Percentiles rank a stretch among this genome's conserved stretches.
These are phyloP conservation scores for Pachymerium ferrugineum DNA, from an alignment of 2,888 invertebrate genomes.

Conservation along the genomic window DNA sequence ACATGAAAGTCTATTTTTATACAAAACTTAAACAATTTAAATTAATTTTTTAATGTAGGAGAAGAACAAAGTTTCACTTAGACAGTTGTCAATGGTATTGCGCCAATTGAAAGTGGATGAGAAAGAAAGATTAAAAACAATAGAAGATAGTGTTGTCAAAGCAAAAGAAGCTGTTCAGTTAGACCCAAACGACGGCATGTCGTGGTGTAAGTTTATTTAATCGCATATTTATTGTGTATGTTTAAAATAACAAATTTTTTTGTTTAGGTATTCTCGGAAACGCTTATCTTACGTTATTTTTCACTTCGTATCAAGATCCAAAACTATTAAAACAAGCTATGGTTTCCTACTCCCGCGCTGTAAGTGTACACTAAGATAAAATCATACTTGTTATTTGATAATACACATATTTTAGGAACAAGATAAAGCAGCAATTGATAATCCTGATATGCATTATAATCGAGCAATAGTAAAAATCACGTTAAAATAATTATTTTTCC, in stretches of 20 bases:
- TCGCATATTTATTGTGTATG: neutral
- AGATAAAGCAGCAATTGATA: constrained; percentile 63
- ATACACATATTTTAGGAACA: constrained; percentile 61
- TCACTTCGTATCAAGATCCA: constrained; percentile 66
- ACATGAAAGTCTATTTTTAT: neutral
- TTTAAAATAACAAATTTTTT: neutral
- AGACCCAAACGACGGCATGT: constrained; percentile 70
- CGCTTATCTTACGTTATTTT: constrained; percentile 74
- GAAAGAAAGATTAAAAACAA: constrained; percentile 55
- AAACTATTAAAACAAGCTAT: constrained; percentile 64
- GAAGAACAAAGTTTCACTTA: constrained; percentile 66
- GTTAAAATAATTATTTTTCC: neutral
- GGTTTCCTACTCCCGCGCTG: constrained; percentile 75
- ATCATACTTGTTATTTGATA: no score
- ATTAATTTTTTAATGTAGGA: constrained; percentile 50
- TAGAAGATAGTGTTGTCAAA: constrained; percentile 65
- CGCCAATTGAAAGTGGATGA: constrained; percentile 58
- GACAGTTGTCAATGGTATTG: constrained; percentile 74
- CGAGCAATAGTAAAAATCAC: constrained; percentile 66
- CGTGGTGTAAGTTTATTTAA: constrained; percentile 59
- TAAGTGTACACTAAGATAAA: constrained; percentile 46
- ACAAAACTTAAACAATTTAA: neutral
- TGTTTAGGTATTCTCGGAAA: constrained; percentile 65
- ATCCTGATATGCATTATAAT: constrained; percentile 76
- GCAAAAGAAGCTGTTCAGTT: constrained; percentile 76